Percentiles rank a stretch among this genome's conserved stretches.
These are phyloP conservation scores for Drosophila affinis DNA, from an alignment of 2,888 invertebrate species.

Conservation along the genomic window DNA sequence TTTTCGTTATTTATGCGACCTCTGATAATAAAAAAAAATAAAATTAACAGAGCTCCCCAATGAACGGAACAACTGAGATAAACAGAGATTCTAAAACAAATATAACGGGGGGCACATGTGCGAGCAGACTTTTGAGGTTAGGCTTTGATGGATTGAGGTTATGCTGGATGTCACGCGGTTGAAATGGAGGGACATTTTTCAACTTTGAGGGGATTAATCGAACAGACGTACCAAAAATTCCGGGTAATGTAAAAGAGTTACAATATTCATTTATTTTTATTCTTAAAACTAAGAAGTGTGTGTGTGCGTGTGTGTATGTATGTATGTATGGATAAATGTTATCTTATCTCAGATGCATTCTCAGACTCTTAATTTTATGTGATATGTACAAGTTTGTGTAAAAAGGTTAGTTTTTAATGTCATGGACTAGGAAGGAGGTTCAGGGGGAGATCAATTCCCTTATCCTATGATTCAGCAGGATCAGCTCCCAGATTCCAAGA, in stretches of 20 bases:
- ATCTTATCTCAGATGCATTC: not conserved
- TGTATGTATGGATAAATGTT: not conserved
- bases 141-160: conserved; percentile 7
- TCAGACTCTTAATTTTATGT: not conserved
- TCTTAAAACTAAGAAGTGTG: too few species aligned
- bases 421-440: too few species aligned
- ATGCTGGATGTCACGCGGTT: conserved; percentile 13
- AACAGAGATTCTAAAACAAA: conserved; percentile 27
- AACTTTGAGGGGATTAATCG: conserved; percentile 1
- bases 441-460: not conserved
- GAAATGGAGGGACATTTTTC: conserved; percentile 23
- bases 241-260: not conserved
- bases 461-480: not conserved
- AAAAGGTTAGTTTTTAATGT: too few species aligned
- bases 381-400: too few species aligned
- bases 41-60: not conserved
- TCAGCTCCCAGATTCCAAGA: not conserved
- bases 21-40: conserved; percentile 24
- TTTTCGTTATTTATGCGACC: conserved; percentile 39
- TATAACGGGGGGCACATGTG: conserved; percentile 11
- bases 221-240: not conserved
- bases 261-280: not conserved
- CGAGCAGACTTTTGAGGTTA: conserved; percentile 20
- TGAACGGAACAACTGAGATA: conserved; percentile 15
- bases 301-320: too few species aligned